These are phyloP conservation scores for Spilarctia lutea DNA, from an alignment of 2,888 invertebrate species.

Conservation along the genomic window DNA sequence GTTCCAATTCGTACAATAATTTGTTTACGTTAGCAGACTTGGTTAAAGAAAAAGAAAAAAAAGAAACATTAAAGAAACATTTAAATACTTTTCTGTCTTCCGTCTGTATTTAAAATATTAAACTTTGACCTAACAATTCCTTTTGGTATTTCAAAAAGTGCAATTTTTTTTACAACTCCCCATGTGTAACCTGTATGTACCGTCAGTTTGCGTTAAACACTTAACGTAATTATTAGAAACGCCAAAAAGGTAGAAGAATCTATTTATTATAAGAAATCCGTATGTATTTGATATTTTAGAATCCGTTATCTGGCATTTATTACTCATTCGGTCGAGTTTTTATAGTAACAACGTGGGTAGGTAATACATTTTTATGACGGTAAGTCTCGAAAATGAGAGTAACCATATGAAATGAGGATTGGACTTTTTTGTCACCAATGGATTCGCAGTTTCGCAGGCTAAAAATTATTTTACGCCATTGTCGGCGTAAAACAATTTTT, in stretches of 20 bases:
- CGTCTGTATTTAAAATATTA: neutral
- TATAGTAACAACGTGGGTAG: neutral
- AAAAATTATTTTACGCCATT: too few species aligned
- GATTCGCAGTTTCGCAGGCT: neutral
- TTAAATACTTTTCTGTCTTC: neutral
- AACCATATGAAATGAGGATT: neutral
- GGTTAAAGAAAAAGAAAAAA: too few species aligned
- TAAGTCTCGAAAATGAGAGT: neutral
- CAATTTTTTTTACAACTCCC: neutral
- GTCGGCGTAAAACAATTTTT: neutral
- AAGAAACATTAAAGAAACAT: too few species aligned
- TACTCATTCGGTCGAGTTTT: neutral
- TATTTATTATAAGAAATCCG: conserved; percentile 3
- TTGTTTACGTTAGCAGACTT: neutral
- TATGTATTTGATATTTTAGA: conserved; percentile 11
- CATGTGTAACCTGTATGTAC: neutral
- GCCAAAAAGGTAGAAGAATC: conserved; percentile 14
- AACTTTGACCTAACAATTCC: neutral
- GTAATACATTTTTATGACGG: neutral
- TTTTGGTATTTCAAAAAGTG: neutral
- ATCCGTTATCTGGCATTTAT: conserved; percentile 8
- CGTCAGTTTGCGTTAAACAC: neutral
- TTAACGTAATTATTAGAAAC: conserved; percentile 17
- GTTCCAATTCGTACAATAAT: neutral
- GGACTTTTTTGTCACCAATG: neutral